Evolutionary conservation across 2,113 vertebrate genomes (phyloP).

Genomic region (Dinomys branickii): DNA sequence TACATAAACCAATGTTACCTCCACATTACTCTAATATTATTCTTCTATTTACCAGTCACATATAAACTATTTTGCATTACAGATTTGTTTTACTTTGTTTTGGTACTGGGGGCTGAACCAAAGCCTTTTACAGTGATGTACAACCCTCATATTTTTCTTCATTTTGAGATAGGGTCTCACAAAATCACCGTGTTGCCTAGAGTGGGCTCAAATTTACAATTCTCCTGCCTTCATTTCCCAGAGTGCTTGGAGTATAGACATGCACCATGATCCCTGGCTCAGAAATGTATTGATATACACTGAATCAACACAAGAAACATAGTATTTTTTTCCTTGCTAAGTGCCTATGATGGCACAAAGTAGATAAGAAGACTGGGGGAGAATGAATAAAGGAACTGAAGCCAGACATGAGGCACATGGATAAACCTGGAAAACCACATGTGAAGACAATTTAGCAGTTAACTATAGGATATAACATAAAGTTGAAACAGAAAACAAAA

Average conservation of each 20-base stretch:
- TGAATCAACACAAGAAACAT: neutral
- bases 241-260: neutral
- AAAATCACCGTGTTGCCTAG: neutral
- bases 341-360: neutral
- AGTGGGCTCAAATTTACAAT: neutral
- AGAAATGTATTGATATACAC: neutral
- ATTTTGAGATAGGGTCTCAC: neutral
- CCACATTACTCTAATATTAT: neutral
- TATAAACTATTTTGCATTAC: neutral
- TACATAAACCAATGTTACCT: neutral
- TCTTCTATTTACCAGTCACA: neutral
- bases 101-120: neutral
- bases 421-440: slow-evolving; percentile 32
- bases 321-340: slow-evolving; percentile 20
- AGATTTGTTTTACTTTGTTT: neutral
- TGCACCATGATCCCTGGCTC: neutral
- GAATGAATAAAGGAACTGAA: neutral
- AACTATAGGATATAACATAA: neutral
- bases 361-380: neutral
- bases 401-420: neutral
- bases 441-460: neutral
- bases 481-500: neutral
- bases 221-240: neutral
- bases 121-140: neutral
- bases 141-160: neutral